Base-by-base conservation (phyloP, 2,888 invertebrate genomes). In the Thyatira batis region DNA sequence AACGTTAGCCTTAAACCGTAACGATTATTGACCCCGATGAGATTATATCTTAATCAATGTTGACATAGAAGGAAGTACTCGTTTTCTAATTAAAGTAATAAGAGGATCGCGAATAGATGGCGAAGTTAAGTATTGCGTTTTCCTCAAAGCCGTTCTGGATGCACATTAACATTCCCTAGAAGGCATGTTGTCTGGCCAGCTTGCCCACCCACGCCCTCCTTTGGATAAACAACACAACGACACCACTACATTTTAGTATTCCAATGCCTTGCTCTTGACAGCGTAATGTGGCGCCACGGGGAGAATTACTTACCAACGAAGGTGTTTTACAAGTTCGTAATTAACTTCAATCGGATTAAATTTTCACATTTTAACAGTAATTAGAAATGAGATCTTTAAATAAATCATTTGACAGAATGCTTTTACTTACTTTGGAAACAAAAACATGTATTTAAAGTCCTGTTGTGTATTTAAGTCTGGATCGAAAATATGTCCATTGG, bases 161-260 rank as follows among this genome's bases (percentile, higher is more conserved):
- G 77, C 78, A 78, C 74, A 75, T 65, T 89, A 82, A 88, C 83
- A 83, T 90, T 86, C 91, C 90, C 79, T 90, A 89, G 65, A 91
- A 80, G 90, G 91, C 76, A 80, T 70, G 82, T 82, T 68, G 86
- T 71, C 78, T 67, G 64, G 73, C 71, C 70, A 73, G 80, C 77
- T 69, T 52, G 71, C 71, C 81, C 85, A 76, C 86, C 85, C 83
- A 86, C 88, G 80, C 79, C 77, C 71, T 71, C 61, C 73, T 73
- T 66, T 69, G 78, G 65, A 74, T 68, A 78, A 80, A 78, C 74
- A 79, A 73, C 78, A 70, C 65, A 27, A 13, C 64, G 53, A 67
- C 70, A 70, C 67, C 65, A 72, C 70, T 68, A 68, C 69, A 67
- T 69, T 73, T 77, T 73, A 75, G 77, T 79, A 72, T 77, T 78